Evolutionary conservation across 2,113 vertebrate species (phyloP).

Genomic region (Megaceryle maxima): DNA sequence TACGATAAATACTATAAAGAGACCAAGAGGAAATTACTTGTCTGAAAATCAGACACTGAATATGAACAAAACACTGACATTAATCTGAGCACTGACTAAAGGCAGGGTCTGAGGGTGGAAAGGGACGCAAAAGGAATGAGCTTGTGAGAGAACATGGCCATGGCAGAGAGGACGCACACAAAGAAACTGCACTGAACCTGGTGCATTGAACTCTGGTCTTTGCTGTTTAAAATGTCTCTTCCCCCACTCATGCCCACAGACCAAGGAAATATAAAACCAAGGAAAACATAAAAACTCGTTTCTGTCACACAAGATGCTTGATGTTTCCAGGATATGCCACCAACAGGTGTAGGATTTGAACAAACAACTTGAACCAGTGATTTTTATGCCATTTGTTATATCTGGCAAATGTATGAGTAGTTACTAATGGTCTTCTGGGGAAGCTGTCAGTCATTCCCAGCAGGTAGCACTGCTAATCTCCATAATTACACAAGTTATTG

Average conservation of each 20-base stretch:
- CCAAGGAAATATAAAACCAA: background rate
- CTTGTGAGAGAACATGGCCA: background rate
- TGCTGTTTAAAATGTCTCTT: background rate
- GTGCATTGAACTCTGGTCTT: background rate
- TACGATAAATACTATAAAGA: background rate
- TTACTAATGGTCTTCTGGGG: background rate
- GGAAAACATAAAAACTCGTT: background rate
- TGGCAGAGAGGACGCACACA: background rate
- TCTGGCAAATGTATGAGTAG: background rate
- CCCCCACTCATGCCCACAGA: background rate
- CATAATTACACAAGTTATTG: background rate
- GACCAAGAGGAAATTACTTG: background rate
- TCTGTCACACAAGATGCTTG: background rate
- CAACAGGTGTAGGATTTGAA: background rate
- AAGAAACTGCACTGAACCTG: background rate
- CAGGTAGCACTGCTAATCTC: background rate
- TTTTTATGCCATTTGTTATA: background rate
- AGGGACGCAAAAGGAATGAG: accelerated
- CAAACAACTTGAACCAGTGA: background rate
- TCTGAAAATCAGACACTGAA: background rate
- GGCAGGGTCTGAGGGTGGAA: accelerated
- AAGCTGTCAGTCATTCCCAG: background rate
- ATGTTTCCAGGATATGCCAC: background rate
- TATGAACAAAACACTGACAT: background rate
- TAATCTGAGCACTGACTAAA: background rate